A percentile compares a stretch with the other conserved stretches of the same genome.
These are phyloP conservation scores for Bembecia ichneumoniformis DNA, from an alignment of 2,888 invertebrate species.

Conservation along the genomic window DNA sequence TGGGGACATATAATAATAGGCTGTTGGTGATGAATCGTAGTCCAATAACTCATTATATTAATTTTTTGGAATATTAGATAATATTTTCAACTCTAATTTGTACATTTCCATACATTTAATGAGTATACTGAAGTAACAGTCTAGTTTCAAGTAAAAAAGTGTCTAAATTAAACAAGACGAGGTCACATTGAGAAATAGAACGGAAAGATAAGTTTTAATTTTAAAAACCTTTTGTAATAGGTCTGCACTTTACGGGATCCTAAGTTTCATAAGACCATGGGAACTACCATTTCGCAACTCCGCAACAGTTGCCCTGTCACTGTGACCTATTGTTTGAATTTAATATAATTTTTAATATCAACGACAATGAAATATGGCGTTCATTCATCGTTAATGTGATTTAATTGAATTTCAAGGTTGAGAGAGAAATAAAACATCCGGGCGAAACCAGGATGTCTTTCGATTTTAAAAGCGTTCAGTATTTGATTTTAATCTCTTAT, in stretches of 20 bases:
- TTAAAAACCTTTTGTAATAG: slow-evolving; percentile 2
- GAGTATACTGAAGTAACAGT: no score
- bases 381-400: not conserved
- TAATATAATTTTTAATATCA: slow-evolving; percentile 19
- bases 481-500: no score
- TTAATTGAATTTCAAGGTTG: slow-evolving; percentile 3
- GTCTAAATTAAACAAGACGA: slow-evolving; percentile 4
- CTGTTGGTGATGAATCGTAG: no score
- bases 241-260: not conserved
- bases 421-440: not conserved
- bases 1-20: no score
- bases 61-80: no score
- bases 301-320: slow-evolving; percentile 16
- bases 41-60: no score
- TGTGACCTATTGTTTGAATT: slow-evolving; percentile 23
- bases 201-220: slow-evolving; percentile 12
- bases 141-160: not conserved
- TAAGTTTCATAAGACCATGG: slow-evolving; percentile 14
- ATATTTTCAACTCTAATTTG: no score
- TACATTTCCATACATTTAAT: no score
- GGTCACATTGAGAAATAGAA: slow-evolving; percentile 14
- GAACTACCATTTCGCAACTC: slow-evolving; percentile 17
- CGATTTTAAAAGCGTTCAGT: not conserved
- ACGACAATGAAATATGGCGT: slow-evolving; percentile 23
- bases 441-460: not conserved